Conservation (phyloP, 2,888 invertebrate genomes). For the Erynnis tages region DNA sequence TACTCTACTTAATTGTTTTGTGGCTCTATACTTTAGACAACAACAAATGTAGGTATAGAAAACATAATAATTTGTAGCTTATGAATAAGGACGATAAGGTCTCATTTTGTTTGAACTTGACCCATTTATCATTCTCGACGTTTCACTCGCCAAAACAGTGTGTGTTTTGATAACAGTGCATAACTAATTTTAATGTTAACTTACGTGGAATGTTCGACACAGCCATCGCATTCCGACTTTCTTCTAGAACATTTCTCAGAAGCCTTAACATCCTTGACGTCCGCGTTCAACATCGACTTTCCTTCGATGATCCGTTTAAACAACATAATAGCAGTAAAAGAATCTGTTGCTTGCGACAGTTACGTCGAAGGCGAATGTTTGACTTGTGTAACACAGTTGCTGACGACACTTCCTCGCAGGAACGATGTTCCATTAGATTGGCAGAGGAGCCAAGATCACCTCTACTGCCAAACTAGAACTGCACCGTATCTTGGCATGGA, state of each 20-base stretch:
- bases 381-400: conserved; percentile 64
- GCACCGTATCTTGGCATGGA: conserved; percentile 32
- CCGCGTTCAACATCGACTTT: conserved; percentile 77
- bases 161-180: no score
- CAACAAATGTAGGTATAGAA: no score
- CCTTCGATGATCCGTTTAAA: conserved; percentile 81
- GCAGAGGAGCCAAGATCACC: conserved; percentile 67
- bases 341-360: conserved; percentile 76
- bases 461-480: conserved; percentile 63
- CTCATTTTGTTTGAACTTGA: not conserved
- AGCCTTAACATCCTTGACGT: conserved; percentile 55
- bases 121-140: not conserved
- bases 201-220: conserved; percentile 75
- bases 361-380: conserved; percentile 72
- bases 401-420: conserved; percentile 60
- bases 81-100: no score
- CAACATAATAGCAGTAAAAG: conserved; percentile 77
- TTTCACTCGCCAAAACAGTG: no score
- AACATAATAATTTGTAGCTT: no score
- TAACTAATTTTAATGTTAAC: conserved; percentile 38
- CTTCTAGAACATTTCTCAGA: conserved; percentile 75
- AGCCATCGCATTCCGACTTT: conserved; percentile 72
- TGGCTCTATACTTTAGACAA: no score
- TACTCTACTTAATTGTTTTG: no score
- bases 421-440: conserved; percentile 80